Conservation (phyloP, 2,888 invertebrate species). For the Caradrina clavipalpis region DNA sequence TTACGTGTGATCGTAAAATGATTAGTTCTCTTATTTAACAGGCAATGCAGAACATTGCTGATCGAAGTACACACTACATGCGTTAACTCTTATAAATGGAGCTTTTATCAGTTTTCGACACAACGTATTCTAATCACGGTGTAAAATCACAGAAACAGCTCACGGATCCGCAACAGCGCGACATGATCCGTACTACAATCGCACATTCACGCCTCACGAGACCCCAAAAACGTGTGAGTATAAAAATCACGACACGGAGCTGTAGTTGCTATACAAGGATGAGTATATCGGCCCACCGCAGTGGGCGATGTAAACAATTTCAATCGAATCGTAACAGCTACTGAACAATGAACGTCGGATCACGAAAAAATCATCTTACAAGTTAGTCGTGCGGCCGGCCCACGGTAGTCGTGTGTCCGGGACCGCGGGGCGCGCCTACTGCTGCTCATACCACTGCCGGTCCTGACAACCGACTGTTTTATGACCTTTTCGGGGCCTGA, state of each 20-base stretch:
- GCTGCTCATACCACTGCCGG: slow-evolving; percentile 55
- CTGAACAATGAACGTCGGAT: slow-evolving; percentile 89
- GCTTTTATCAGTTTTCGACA: slow-evolving; percentile 4
- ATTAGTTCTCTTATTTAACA: no score
- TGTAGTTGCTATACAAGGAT: slow-evolving; percentile 20
- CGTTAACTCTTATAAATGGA: slow-evolving; percentile 6
- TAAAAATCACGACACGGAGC: slow-evolving; percentile 59
- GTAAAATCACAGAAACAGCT: slow-evolving; percentile 2
- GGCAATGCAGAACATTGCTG: no score
- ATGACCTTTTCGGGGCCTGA: slow-evolving; percentile 60
- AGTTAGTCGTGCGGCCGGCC: slow-evolving; percentile 83
- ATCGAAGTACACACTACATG: slow-evolving; percentile 1
- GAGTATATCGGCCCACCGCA: slow-evolving; percentile 71
- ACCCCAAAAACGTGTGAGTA: slow-evolving; percentile 56
- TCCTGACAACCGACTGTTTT: slow-evolving; percentile 60
- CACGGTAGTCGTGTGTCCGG: slow-evolving; percentile 84
- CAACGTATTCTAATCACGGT: slow-evolving; percentile 15
- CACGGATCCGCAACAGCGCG: slow-evolving; percentile 21
- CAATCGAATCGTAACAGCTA: slow-evolving; percentile 87
- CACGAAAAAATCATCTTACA: slow-evolving; percentile 91
- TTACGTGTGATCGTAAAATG: no score
- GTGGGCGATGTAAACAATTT: slow-evolving; percentile 82
- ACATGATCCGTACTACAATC: slow-evolving; percentile 6
- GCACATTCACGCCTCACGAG: slow-evolving; percentile 28
- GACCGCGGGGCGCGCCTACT: slow-evolving; percentile 48